These are phyloP conservation scores for Uria aalge DNA, from an alignment of 2,113 vertebrate species.

Conservation along the genomic window DNA sequence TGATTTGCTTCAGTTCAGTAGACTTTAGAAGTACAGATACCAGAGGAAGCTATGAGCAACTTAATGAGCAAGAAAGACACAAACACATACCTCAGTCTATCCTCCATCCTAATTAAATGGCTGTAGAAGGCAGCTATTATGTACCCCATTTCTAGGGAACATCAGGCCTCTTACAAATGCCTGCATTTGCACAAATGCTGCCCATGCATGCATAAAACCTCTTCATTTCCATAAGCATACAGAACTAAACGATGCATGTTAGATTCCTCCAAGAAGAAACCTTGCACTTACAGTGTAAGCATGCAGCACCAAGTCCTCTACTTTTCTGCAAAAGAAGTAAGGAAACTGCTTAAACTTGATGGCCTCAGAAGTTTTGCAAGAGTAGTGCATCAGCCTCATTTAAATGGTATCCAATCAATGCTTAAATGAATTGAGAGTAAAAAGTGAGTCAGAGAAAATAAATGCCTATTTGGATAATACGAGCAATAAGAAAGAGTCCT, in stretches of 20 bases:
- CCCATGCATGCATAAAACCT: background rate
- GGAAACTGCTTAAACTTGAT: background rate
- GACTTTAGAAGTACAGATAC: background rate
- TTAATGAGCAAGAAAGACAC: background rate
- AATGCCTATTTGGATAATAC: background rate
- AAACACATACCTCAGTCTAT: background rate
- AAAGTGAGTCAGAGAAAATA: background rate
- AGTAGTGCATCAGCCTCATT: background rate
- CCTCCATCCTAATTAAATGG: background rate
- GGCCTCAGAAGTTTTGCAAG: background rate
- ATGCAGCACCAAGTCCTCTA: background rate
- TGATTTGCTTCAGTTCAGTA: background rate
- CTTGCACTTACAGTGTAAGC: background rate
- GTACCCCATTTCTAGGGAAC: background rate
- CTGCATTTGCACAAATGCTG: background rate
- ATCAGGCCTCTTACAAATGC: background rate
- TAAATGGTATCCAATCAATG: background rate
- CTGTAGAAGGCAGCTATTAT: background rate
- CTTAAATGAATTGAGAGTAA: background rate
- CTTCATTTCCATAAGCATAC: background rate
- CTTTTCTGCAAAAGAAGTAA: background rate
- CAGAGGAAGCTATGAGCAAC: background rate
- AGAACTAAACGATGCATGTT: background rate
- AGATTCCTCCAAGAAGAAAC: background rate
- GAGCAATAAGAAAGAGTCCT: background rate